Conservation (phyloP, 2,113 vertebrate species). For the Oryzias woworae region DNA sequence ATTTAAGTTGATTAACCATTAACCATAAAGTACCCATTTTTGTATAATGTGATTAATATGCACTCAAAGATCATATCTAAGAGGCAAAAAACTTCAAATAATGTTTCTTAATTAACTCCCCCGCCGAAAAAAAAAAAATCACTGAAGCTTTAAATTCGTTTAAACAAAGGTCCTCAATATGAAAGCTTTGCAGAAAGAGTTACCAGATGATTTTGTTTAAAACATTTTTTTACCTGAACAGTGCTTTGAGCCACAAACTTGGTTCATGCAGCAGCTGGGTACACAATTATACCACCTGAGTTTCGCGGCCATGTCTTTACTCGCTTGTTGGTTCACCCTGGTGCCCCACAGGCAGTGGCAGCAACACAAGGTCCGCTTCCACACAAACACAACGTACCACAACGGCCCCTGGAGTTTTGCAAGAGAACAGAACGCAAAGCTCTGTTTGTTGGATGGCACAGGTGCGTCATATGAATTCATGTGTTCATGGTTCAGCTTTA, state of each 20-base stretch:
- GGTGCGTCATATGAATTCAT: constrained; percentile 35
- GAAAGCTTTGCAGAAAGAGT: not conserved
- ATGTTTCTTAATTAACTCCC: too few relatives aligned
- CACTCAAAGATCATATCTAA: too few relatives aligned
- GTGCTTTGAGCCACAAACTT: constrained; percentile 37
- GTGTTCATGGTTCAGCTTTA: constrained; percentile 13
- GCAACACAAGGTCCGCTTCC: constrained; percentile 25
- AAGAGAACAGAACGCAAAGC: constrained; percentile 16
- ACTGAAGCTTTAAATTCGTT: not conserved
- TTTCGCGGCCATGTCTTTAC: constrained; percentile 44
- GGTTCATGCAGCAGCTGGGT: constrained; percentile 60
- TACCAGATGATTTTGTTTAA: not conserved
- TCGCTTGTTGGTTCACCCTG: constrained; percentile 33
- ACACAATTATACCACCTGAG: constrained; percentile 63
- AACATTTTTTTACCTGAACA: constrained; percentile 19
- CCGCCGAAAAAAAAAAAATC: not conserved
- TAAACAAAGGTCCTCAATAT: not conserved
- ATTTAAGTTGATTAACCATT: too few relatives aligned
- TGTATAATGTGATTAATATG: too few relatives aligned
- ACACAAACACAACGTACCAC: constrained; percentile 12
- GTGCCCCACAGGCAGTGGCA: constrained; percentile 39
- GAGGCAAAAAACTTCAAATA: too few relatives aligned
- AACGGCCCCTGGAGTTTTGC: constrained; percentile 32
- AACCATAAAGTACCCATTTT: too few relatives aligned
- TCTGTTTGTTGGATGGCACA: constrained; percentile 34